Evolutionary conservation across 2,797 vertebrate genomes (phyloP).

Genomic region (Pipistrellus kuhlii): DNA sequence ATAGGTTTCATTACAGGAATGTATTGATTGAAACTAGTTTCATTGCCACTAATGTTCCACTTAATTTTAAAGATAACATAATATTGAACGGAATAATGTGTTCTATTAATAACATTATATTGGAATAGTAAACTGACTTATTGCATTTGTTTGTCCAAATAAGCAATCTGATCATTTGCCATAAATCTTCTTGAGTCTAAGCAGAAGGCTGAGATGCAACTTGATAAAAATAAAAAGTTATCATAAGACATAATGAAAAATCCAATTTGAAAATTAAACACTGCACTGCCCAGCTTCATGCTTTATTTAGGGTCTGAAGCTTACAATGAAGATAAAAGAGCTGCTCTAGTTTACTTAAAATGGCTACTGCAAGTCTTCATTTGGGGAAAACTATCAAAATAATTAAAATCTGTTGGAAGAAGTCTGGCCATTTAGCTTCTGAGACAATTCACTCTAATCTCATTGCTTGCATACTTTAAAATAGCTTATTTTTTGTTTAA

Average conservation of each 20-base stretch:
- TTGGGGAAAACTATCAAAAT: constrained; percentile 65
- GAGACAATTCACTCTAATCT: constrained; percentile 43
- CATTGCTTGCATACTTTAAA: constrained; percentile 41
- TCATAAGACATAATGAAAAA: constrained; percentile 85
- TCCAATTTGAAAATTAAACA: constrained; percentile 85
- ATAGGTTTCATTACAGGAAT: constrained; percentile 83
- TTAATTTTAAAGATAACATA: constrained; percentile 89
- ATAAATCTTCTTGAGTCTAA: constrained; percentile 85
- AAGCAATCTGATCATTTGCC: constrained; percentile 85
- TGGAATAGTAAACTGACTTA: constrained; percentile 87
- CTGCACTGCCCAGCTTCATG: constrained; percentile 76
- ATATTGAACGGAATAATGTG: constrained; percentile 89
- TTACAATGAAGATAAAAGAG: constrained; percentile 80
- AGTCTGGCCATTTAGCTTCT: constrained; percentile 46
- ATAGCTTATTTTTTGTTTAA: constrained; percentile 59
- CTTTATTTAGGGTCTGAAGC: constrained; percentile 77
- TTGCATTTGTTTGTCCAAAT: constrained; percentile 87
- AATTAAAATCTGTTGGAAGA: constrained; percentile 69
- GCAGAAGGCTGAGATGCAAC: constrained; percentile 81
- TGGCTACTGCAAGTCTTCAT: constrained; percentile 61
- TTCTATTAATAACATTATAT: constrained; percentile 88
- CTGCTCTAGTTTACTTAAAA: constrained; percentile 64
- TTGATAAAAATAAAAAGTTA: constrained; percentile 85
- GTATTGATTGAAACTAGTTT: constrained; percentile 88
- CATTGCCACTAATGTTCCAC: constrained; percentile 87